Percentiles rank a stretch among this genome's conserved stretches.
These are phyloP conservation scores for Vombatus ursinus DNA, from an alignment of 2,113 vertebrate species.

Conservation along the genomic window DNA sequence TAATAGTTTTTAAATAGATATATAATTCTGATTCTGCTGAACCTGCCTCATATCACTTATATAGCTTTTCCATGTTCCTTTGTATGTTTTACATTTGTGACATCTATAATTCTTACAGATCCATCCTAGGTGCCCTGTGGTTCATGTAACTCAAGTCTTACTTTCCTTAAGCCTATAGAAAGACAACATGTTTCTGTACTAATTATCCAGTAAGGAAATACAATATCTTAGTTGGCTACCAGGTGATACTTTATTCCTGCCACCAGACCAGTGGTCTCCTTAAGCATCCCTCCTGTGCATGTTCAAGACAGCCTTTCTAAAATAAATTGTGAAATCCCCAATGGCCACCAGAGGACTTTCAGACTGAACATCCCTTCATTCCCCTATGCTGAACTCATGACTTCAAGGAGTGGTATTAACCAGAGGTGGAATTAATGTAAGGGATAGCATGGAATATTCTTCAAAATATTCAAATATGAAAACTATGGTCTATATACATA, in stretches of 20 bases:
- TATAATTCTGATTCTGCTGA: background rate
- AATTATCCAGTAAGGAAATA: background rate
- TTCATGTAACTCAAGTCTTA: background rate
- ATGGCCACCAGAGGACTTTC: background rate
- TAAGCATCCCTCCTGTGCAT: background rate
- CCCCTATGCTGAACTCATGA: no score
- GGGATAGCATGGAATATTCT: background rate
- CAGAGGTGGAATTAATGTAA: background rate
- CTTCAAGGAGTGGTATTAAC: background rate
- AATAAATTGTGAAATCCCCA: background rate
- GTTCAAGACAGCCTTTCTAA: background rate
- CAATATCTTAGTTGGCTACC: background rate
- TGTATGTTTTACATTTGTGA: background rate
- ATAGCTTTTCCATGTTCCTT: background rate
- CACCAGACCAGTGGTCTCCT: background rate
- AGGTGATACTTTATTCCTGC: background rate
- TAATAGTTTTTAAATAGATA: background rate
- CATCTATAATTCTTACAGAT: background rate
- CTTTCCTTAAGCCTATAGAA: background rate
- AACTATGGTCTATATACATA: background rate
- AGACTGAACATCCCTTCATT: background rate
- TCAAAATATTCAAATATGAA: background rate
- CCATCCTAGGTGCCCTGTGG: background rate
- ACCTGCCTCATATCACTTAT: background rate
- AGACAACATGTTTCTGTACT: background rate